Percentiles rank a stretch among this genome's conserved stretches.
phyloP scores from a whole-genome alignment of 2,888 invertebrate species.

The Noctua janthe region DNA sequence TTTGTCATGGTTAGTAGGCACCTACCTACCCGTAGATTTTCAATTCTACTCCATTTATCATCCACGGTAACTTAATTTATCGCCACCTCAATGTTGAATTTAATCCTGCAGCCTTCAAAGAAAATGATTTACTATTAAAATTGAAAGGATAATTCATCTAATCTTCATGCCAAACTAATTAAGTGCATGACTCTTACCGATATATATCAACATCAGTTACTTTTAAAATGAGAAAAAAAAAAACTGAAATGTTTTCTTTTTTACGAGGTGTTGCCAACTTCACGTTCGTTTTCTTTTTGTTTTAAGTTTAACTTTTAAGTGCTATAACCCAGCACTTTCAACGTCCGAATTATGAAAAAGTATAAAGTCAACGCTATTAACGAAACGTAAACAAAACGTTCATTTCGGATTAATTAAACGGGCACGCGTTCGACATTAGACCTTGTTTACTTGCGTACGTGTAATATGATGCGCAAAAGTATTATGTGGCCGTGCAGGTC shows the following conservation, averaged over 20 bases:
- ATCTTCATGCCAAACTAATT: conserved; percentile 12
- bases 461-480: conserved; percentile 34
- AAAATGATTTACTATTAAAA: conserved; percentile 1
- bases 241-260: not conserved
- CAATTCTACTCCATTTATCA: conserved; percentile 7
- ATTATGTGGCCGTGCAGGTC: conserved; percentile 18
- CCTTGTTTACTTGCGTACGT: conserved; percentile 57
- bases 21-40: not conserved
- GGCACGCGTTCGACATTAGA: conserved; percentile 53
- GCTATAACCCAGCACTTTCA: not conserved
- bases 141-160: conserved; percentile 14
- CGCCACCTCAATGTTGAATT: not conserved
- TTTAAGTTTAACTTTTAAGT: conserved; percentile 5
- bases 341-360: conserved; percentile 46
- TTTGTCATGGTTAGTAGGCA: not conserved
- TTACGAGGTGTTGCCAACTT: not conserved
- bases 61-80: not conserved
- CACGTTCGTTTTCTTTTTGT: not conserved
- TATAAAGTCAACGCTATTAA: conserved; percentile 44
- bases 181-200: not conserved
- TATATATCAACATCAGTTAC: not conserved
- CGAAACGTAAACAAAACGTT: conserved; percentile 60
- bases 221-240: conserved; percentile 13
- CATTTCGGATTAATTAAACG: conserved; percentile 66
- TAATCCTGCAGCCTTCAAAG: not conserved